Conservation (phyloP, 2,113 vertebrate genomes). For the Myiagra hebetior region DNA sequence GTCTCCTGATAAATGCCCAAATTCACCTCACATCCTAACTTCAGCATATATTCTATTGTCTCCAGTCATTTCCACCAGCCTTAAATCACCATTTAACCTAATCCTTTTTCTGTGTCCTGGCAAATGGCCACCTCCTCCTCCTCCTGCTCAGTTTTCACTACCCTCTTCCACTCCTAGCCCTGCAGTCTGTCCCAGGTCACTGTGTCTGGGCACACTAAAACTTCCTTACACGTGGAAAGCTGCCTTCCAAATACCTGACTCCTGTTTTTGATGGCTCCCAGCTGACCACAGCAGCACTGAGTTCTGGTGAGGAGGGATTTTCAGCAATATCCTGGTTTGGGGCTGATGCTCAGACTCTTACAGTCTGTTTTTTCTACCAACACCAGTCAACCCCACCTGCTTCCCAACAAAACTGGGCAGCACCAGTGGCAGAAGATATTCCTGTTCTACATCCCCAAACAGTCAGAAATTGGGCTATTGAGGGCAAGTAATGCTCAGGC, state of each 20-base stretch:
- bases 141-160: not conserved
- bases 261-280: not conserved
- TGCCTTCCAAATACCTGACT: not conserved
- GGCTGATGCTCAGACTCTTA: not conserved
- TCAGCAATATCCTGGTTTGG: not conserved
- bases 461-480: not conserved
- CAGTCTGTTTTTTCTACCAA: not conserved
- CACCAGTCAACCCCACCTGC: not conserved
- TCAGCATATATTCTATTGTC: not conserved
- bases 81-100: not conserved
- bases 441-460: not conserved
- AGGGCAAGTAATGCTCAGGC: not conserved
- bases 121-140: not conserved
- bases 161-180: not conserved
- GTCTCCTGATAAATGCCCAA: not conserved
- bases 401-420: not conserved
- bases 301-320: not conserved
- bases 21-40: not conserved
- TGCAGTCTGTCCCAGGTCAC: not conserved
- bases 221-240: rapidly evolving
- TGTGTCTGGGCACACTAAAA: not conserved
- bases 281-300: not conserved
- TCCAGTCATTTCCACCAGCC: not conserved
- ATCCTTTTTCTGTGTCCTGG: not conserved
- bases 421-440: not conserved